A percentile compares a stretch with the other conserved stretches of the same genome.
These are phyloP conservation scores for Mormyrops attenuatus DNA, from an alignment of 2,797 vertebrate genomes.

Conservation along the genomic window DNA sequence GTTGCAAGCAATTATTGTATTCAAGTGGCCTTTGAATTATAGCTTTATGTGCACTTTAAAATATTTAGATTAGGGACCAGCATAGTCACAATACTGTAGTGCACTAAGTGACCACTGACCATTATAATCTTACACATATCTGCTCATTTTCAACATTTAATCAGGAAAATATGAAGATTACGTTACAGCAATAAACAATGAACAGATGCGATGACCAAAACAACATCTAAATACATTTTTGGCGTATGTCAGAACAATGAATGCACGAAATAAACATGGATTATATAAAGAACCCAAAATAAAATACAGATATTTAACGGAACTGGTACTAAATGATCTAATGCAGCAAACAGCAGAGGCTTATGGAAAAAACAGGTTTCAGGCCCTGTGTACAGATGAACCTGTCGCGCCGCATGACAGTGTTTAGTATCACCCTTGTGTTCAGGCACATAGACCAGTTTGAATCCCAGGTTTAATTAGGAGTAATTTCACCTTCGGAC, in stretches of 20 bases:
- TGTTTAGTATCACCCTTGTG: background rate
- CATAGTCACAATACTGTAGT: background rate
- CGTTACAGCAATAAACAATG: slow-evolving; percentile 13
- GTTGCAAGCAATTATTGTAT: background rate
- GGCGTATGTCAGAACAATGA: background rate
- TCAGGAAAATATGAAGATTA: slow-evolving; percentile 12
- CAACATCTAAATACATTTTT: slow-evolving; percentile 17
- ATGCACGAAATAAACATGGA: background rate
- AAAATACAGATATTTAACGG: background rate
- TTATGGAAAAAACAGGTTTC: background rate
- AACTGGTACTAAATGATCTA: background rate
- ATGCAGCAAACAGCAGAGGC: background rate
- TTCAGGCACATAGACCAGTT: background rate
- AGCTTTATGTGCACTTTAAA: background rate
- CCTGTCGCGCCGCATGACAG: background rate
- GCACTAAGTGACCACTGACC: slow-evolving; percentile 8
- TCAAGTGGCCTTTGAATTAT: background rate
- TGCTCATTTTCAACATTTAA: slow-evolving; percentile 12
- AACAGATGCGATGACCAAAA: slow-evolving; percentile 1
- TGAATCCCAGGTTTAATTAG: background rate
- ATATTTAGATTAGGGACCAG: background rate
- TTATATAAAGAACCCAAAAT: background rate
- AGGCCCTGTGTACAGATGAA: background rate
- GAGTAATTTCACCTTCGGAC: background rate
- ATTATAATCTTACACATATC: background rate